Evolutionary conservation across 2,888 invertebrate species (phyloP), one percentile per base, ranked within the genome.

Genomic region (Cordilura impudica): DNA sequence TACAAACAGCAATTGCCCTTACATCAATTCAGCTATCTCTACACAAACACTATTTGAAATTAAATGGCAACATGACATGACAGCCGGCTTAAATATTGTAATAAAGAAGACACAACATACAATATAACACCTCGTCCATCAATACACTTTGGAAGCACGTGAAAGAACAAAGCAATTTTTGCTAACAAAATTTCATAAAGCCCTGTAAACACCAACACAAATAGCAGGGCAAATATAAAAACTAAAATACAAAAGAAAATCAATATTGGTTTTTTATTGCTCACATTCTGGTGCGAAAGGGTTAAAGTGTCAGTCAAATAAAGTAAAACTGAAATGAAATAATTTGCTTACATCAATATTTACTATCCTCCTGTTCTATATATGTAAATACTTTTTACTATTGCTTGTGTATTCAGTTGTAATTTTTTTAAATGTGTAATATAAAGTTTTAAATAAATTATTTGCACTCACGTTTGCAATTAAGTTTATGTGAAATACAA

Each of bases 21-120:
- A 31, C 31, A 10, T 2, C 31, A 31, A 12, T n/a, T n/a, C 35
- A 39, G 35, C n/a, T 21, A 5, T 21, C 19, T 19, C 19, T 23
- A 58, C 16, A 39, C 35, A 54, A 4, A 18, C 12, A 18, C 31
- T 47, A 47, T 19, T 47, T 31, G 61, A 63, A 31, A 47, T 19
- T 47, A 63, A 63, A 47, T 63, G 29, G 29, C 10, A 31, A 49
- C 47, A 47, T 31, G 47, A 63, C 47, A 47, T 19, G 61, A 47
- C 61, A 63, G n/a, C 47, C 19, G 6, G 47, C 47, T 49, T 47
- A 63, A 31, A 47, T 31, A 2, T 63, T 23, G 43, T 43, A 58
- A 58, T 10, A 58, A 39, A 56, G 43, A 39, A 43, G 5, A 2
- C n/a, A 39, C 1, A 39, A 39, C n/a, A 39, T 14, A 1, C 23